A percentile compares a stretch with the other conserved stretches of the same genome.
These are phyloP conservation scores for Lithosia quadra DNA, from an alignment of 2,888 invertebrate species.

Conservation along the genomic window DNA sequence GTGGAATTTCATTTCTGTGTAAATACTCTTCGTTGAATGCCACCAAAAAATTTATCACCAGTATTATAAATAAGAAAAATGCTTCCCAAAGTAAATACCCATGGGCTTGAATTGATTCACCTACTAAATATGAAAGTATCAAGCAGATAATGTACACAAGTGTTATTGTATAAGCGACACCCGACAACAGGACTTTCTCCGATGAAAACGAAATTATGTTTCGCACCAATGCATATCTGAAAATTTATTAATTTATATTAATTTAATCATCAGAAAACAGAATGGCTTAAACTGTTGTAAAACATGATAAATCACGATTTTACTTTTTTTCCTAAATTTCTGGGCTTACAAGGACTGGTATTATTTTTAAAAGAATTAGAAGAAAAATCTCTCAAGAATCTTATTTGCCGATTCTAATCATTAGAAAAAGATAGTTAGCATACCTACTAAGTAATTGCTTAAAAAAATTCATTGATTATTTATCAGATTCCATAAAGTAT, in stretches of 20 bases:
- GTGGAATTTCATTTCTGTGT: slow-evolving; percentile 85
- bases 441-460: no score
- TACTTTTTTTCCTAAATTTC: not conserved
- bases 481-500: not conserved
- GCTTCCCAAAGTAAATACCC: slow-evolving; percentile 79
- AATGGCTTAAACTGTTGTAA: not conserved
- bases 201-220: slow-evolving; percentile 82
- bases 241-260: slow-evolving; percentile 45
- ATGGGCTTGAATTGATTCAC: slow-evolving; percentile 77
- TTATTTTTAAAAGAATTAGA: not conserved
- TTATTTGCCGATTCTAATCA: no score
- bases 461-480: no score
- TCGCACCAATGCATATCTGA: slow-evolving; percentile 69
- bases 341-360: not conserved
- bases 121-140: slow-evolving; percentile 76
- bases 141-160: slow-evolving; percentile 75
- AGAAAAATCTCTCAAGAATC: no score
- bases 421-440: no score
- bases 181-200: slow-evolving; percentile 78
- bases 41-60: slow-evolving; percentile 77
- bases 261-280: not conserved
- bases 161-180: slow-evolving; percentile 80
- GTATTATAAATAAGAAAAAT: slow-evolving; percentile 75
- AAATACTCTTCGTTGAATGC: slow-evolving; percentile 82
- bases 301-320: no score